Conservation (phyloP, 2,797 vertebrate species). For the Malurus leucopterus region DNA sequence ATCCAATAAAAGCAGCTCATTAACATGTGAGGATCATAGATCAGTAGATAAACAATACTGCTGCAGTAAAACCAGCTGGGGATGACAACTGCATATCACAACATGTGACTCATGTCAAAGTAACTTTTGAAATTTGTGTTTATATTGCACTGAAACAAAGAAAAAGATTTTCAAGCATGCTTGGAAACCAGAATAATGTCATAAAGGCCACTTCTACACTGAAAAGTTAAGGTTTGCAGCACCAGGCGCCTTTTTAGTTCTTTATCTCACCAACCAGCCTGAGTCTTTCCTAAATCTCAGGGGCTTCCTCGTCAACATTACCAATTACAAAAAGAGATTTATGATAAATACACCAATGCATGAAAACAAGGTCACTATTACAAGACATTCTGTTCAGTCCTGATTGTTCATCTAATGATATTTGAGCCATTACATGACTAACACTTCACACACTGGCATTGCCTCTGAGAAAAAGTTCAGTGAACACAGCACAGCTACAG, state of each 20-base stretch:
- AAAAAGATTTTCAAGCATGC: neutral
- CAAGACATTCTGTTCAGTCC: neutral
- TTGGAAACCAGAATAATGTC: neutral
- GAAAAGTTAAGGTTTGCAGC: neutral
- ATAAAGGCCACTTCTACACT: neutral
- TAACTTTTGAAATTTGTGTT: conserved; percentile 24
- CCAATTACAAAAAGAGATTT: neutral
- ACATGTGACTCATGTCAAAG: neutral
- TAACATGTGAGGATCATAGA: neutral
- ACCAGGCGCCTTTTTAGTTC: neutral
- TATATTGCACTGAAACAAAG: conserved; percentile 2
- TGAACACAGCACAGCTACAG: neutral
- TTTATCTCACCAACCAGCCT: neutral
- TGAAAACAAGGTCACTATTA: neutral
- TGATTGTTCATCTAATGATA: neutral
- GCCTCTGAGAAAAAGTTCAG: neutral
- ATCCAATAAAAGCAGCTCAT: neutral
- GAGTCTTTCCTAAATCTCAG: neutral
- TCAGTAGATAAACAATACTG: neutral
- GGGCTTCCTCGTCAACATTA: neutral
- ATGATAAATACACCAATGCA: neutral
- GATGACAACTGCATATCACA: neutral
- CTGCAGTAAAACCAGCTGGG: conserved; percentile 5
- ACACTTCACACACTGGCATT: neutral
- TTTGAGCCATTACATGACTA: neutral